Evolutionary conservation across 2,797 vertebrate species (phyloP).

Genomic region (Enteromius mattozi): DNA sequence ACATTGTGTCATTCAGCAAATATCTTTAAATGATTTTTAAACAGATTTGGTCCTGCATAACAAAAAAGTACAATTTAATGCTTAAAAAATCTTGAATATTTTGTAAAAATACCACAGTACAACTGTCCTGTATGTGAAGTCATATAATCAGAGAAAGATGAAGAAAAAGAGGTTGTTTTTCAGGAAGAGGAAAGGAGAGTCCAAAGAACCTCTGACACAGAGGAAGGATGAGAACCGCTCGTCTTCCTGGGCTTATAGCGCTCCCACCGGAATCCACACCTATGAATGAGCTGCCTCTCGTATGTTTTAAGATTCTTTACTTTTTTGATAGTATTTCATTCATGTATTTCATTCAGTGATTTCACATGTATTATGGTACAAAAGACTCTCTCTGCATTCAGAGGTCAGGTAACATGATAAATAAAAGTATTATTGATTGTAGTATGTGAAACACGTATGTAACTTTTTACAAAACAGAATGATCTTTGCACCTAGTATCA

Average conservation of each 20-base stretch:
- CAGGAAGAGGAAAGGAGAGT: conserved; percentile 49
- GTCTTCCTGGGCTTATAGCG: background rate
- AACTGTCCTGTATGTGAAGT: conserved; percentile 29
- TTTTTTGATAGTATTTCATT: conserved; percentile 18
- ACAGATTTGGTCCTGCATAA: background rate
- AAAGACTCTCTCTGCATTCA: conserved; percentile 46
- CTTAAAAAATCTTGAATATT: background rate
- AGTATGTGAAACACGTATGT: conserved; percentile 40
- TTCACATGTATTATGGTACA: conserved; percentile 46
- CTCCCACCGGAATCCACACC: conserved; percentile 8
- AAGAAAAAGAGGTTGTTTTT: conserved; percentile 39
- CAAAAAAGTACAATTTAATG: background rate
- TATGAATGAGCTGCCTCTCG: background rate
- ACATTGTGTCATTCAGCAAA: background rate
- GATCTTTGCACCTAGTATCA: conserved; percentile 25
- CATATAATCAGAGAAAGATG: conserved; percentile 26
- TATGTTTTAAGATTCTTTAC: conserved; percentile 2
- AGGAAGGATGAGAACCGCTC: conserved; percentile 40
- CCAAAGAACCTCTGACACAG: conserved; percentile 27
- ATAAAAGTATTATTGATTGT: conserved; percentile 30
- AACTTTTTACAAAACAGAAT: conserved; percentile 38
- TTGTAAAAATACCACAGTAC: background rate
- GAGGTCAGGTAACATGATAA: conserved; percentile 40
- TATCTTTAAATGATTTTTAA: background rate
- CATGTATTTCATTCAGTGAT: background rate